Conservation (phyloP, 1,140 invertebrate genomes). For the Aphaenogaster rudis region DNA sequence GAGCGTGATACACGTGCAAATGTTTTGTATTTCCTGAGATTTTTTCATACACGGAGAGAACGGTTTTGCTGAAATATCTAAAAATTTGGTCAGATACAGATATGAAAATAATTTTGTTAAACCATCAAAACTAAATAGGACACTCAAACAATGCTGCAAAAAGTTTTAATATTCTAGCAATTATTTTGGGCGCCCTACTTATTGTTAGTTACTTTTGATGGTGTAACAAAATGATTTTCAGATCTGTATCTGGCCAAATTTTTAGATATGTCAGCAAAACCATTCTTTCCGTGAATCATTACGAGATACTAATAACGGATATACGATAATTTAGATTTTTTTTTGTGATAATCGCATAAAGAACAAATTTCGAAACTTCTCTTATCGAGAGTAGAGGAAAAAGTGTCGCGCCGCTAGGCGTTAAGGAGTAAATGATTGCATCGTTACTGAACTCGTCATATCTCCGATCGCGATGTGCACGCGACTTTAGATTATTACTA, state of each 20-base stretch:
- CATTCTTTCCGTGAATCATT: too few species aligned
- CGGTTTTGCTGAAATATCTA: too few species aligned
- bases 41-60: background rate
- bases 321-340: background rate
- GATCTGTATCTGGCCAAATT: too few species aligned
- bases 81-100: too few species aligned
- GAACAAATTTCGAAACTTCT: slow-evolving; percentile 9
- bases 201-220: too few species aligned
- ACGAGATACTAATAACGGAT: background rate
- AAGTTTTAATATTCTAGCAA: too few species aligned
- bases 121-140: too few species aligned
- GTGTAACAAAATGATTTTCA: too few species aligned
- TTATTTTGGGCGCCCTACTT: too few species aligned
- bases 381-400: slow-evolving; percentile 8
- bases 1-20: background rate
- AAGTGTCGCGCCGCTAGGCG: background rate
- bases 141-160: too few species aligned
- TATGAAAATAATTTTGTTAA: too few species aligned
- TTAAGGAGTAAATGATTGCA: background rate
- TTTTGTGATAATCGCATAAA: background rate
- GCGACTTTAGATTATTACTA: slow-evolving; percentile 35
- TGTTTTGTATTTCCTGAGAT: background rate
- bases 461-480: background rate
- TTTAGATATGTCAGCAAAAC: too few species aligned
- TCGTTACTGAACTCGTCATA: background rate